A percentile compares a stretch with the other conserved stretches of the same genome.
Conservation (phyloP, 2,113 vertebrate species). For the Hypomesus transpacificus region DNA sequence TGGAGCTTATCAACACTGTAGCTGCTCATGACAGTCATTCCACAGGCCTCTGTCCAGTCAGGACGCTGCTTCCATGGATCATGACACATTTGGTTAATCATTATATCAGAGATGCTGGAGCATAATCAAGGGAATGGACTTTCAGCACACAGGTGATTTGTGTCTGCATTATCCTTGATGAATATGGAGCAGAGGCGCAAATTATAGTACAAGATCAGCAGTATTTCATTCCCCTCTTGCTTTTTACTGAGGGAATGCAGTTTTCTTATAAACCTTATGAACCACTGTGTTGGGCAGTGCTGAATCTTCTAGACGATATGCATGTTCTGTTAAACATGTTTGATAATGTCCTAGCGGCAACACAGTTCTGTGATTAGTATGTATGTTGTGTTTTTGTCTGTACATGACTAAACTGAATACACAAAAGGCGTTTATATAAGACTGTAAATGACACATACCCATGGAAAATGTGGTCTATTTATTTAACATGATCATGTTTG, state of each 20-base stretch:
- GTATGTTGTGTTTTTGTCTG: too few relatives aligned
- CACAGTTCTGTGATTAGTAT: too few relatives aligned
- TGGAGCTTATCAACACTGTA: neutral
- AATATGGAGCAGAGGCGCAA: neutral
- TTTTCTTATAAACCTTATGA: neutral
- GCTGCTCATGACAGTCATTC: neutral
- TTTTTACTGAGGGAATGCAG: neutral
- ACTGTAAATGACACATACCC: too few relatives aligned
- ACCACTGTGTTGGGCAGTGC: too few relatives aligned
- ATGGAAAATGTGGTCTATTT: too few relatives aligned
- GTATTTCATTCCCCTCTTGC: too few relatives aligned
- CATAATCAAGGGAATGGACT: neutral
- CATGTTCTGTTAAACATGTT: too few relatives aligned
- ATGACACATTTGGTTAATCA: conserved; percentile 15
- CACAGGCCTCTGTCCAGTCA: neutral
- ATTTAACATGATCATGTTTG: neutral
- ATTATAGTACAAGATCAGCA: neutral
- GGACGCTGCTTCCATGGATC: neutral
- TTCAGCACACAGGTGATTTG: neutral
- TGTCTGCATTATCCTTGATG: neutral
- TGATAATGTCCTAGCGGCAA: too few relatives aligned
- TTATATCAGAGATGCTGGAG: conserved; percentile 27
- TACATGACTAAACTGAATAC: too few relatives aligned
- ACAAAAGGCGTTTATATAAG: too few relatives aligned
- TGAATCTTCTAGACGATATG: too few relatives aligned